Evolutionary conservation across 2,888 invertebrate species (phyloP).

Genomic region (Ceriagrion tenellum): DNA sequence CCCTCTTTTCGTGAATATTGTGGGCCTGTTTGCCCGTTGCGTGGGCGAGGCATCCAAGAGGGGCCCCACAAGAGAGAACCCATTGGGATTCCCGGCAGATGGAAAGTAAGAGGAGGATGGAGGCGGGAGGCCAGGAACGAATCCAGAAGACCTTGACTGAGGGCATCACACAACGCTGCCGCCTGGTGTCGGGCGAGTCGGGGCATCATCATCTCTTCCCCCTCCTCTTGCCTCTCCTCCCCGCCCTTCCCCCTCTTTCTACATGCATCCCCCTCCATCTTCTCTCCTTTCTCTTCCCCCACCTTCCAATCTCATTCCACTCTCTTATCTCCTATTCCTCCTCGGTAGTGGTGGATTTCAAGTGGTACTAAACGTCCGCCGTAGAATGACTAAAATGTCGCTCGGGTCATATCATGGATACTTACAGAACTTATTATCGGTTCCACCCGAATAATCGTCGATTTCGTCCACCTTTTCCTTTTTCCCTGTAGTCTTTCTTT

Average conservation of each 20-base stretch:
- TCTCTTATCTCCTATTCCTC: background rate
- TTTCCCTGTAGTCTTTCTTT: too few relatives aligned
- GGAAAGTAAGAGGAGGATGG: background rate
- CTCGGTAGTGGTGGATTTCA: too few relatives aligned
- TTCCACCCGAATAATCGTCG: too few relatives aligned
- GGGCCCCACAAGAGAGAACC: constrained; percentile 19
- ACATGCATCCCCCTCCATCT: background rate
- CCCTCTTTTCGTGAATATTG: too few relatives aligned
- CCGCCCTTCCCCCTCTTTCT: background rate
- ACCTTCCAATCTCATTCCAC: background rate
- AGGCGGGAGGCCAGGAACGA: background rate
- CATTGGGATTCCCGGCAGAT: constrained; percentile 38
- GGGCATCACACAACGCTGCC: constrained; percentile 19
- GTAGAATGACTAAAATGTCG: too few relatives aligned
- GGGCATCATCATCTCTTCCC: background rate
- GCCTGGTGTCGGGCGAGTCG: background rate
- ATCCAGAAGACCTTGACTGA: constrained; percentile 61
- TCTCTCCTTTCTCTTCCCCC: background rate
- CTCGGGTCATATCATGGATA: too few relatives aligned
- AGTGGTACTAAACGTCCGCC: too few relatives aligned
- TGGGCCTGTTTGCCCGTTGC: background rate
- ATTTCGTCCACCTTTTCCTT: too few relatives aligned
- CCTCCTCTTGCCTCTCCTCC: background rate
- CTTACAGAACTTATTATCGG: too few relatives aligned
- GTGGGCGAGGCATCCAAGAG: background rate